Evolutionary conservation across 2,888 invertebrate species (phyloP), one percentile per base, ranked within the genome.

Genomic region (Cantharis nigra): DNA sequence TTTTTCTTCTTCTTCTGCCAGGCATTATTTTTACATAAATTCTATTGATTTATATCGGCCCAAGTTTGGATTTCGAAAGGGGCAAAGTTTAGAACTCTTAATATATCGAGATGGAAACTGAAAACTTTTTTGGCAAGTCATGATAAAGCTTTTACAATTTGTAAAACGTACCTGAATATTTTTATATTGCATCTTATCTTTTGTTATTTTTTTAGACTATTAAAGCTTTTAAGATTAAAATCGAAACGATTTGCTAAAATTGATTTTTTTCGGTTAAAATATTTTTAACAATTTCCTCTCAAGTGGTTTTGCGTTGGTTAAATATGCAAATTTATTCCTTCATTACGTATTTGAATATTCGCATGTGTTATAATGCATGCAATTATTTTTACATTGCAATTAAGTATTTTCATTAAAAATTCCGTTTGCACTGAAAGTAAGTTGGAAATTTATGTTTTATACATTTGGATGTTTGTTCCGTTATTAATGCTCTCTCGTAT

Each of bases 391-490:
- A 70, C 70, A 20, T 75, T 65, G 71, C 71, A 75, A 75, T 75
- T 75, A 75, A 71, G 65, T 71, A 69, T 71, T 74, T 71, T 67
- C 71, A 75, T 75, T 71, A 75, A 28, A 67, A 70, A 74, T 74
- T 74, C 74, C 63, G 70, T 74, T 26, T 78, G 72, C 73, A 72
- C 72, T 69, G 76, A 72, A 71, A 72, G 73, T 75, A 49, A 49
- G 77, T 77, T 75, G 73, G 70, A 78, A 78, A 79, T 78, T 74
- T 79, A 77, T 76, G 75, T 76, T 79, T 78, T 67, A 67, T 67
- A 67, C 65, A 67, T 67, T 67, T 67, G 23, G 65, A 67, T 23
- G 20, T 23, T 67, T 20, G 18, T 64, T 23, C 65, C 65, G 20
- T 67, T 67, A 67, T 67, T 67, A 67, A 67, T 26, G 65, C 26